Percentiles rank a stretch among this genome's conserved stretches.
Evolutionary conservation across 2,113 vertebrate genomes (phyloP).

Genomic region (Melanostigma gelatinosum): DNA sequence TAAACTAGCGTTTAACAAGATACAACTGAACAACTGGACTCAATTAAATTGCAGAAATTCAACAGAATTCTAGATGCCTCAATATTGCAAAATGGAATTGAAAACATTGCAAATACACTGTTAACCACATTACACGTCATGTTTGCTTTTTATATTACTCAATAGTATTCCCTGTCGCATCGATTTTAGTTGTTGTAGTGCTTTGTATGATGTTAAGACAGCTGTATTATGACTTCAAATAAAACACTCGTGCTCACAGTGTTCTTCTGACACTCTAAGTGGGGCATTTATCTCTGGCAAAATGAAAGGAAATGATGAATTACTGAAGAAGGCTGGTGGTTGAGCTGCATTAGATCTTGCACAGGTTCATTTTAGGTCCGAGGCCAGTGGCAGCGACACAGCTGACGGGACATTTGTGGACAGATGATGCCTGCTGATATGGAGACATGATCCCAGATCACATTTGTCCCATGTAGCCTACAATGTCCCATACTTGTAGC

Average conservation of each 20-base stretch:
- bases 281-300: neutral
- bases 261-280: conserved; percentile 2
- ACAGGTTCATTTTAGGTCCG: neutral
- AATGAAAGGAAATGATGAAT: conserved; percentile 10
- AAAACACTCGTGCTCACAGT: neutral
- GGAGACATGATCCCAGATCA: conserved; percentile 7
- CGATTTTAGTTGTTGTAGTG: neutral
- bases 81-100: conserved; percentile 1
- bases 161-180: neutral
- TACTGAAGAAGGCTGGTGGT: neutral
- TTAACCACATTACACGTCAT: neutral
- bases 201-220: neutral
- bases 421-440: conserved; percentile 7
- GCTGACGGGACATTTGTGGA: conserved; percentile 10
- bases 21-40: conserved; percentile 1
- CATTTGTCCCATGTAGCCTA: neutral
- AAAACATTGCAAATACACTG: conserved; percentile 7
- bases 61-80: neutral
- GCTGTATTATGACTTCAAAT: conserved; percentile 4
- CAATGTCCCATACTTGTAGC: neutral
- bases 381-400: neutral
- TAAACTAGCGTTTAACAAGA: conserved; percentile 15
- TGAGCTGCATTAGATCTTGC: neutral
- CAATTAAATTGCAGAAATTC: conserved; percentile 9
- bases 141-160: neutral